Evolutionary conservation across 2,888 invertebrate species (phyloP).

Genomic region (Brachyptera risi): DNA sequence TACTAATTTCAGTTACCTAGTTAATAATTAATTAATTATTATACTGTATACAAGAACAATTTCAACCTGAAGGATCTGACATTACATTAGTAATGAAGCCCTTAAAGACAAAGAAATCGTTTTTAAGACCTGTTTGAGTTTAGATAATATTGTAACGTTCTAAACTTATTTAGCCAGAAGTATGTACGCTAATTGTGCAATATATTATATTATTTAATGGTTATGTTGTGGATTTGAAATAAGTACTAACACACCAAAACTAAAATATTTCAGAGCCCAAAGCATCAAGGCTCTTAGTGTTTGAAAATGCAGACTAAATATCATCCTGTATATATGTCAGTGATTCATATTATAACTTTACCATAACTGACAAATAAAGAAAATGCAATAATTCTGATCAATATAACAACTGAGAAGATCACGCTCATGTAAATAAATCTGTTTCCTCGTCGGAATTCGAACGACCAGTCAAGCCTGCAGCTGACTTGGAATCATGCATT

Average conservation of each 20-base stretch:
- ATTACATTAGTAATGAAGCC: too few relatives aligned
- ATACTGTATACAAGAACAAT: too few relatives aligned
- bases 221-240: constrained; percentile 18
- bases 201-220: constrained; percentile 16
- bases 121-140: too few relatives aligned
- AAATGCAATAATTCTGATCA: too few relatives aligned
- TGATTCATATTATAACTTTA: neutral
- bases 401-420: too few relatives aligned
- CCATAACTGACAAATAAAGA: too few relatives aligned
- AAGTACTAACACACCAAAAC: constrained; percentile 11
- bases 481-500: constrained; percentile 21
- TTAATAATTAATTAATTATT: too few relatives aligned
- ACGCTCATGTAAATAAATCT: constrained; percentile 6
- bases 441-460: constrained; percentile 18
- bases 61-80: too few relatives aligned
- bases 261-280: neutral
- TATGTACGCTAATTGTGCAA: constrained; percentile 15
- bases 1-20: too few relatives aligned
- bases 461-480: constrained; percentile 13
- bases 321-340: neutral
- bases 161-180: too few relatives aligned
- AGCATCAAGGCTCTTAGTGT: neutral
- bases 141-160: too few relatives aligned
- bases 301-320: constrained; percentile 1
- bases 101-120: too few relatives aligned